Base-by-base conservation (phyloP, 2,113 vertebrate genomes). In the Ptilonorhynchus violaceus region DNA sequence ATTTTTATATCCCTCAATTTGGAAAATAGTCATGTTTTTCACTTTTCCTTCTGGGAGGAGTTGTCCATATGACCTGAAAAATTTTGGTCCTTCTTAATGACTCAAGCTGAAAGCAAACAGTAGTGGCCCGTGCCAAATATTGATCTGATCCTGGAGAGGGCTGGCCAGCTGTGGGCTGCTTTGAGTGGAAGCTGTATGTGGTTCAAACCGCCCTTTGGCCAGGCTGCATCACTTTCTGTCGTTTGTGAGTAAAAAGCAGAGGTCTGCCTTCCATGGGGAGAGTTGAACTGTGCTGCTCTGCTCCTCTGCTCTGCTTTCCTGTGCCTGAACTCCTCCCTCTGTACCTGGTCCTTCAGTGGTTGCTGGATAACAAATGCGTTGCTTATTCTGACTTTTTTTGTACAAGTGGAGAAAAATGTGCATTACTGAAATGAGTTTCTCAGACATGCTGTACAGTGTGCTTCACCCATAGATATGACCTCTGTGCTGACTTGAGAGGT, bases 341-440 rank as follows among this genome's bases (percentile, higher is more conserved):
- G 20, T 69, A 87, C n/a, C 53, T 88, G 60, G 31, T 92, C 31
- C 55, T 24, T 35, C 75, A 55, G 42, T n/a, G 33, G 28, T 4
- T 59, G 21, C 33, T 0, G 0, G 72, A 50, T 42, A 55, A 88
- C 5, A 50, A 75, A 76, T 21, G 4, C 0, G 0, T 31, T 44
- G 24, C 17, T 94, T 64, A 23, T 24, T 68, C 33, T 41, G 31
- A 17, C 5, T 24, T 59, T 95, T 60, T 62, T 73, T 56, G 33
- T 39, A 42, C 18, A 28, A 59, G 44, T 3, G 3, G 39, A 72
- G 39, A 31, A 83, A 85, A 79, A 24, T 2, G 11, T 6, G 19
- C 6, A 15, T 52, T 62, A 58, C n/a, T 69, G 69, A 42, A 37
- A 11, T 7, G 27, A 41, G 18, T 64, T 69, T 59, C 52, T 81